Percentiles rank a stretch among this genome's conserved stretches.
Evolutionary conservation across 2,113 vertebrate genomes (phyloP).

Genomic region (Philantomba maxwellii): DNA sequence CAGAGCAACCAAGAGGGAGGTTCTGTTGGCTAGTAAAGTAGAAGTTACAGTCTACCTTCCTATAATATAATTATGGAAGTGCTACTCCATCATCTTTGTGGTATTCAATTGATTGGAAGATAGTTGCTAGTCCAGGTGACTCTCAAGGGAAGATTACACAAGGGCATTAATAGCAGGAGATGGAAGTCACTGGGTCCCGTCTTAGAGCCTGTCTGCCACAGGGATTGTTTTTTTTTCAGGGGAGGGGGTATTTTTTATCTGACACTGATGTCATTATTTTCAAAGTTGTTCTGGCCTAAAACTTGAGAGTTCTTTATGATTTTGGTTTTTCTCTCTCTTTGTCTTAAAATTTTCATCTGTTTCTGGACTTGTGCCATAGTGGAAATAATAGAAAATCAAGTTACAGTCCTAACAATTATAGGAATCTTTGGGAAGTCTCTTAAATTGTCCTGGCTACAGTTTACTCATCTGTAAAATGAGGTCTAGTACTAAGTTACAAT

Average conservation of each 20-base stretch:
- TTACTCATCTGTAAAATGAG: background rate
- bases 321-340: background rate
- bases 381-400: background rate
- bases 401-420: background rate
- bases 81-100: background rate
- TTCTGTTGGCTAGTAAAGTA: background rate
- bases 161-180: background rate
- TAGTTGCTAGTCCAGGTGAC: background rate
- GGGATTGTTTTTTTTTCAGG: rapidly evolving
- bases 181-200: background rate
- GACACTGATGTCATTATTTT: background rate
- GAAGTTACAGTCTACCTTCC: background rate
- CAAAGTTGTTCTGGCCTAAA: background rate
- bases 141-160: background rate
- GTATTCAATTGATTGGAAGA: background rate
- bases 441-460: background rate
- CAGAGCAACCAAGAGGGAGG: background rate
- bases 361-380: background rate
- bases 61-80: background rate
- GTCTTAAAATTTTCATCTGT: background rate
- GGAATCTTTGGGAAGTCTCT: background rate
- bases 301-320: background rate
- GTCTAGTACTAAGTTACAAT: background rate
- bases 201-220: background rate
- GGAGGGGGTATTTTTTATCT: background rate